Percentiles rank a stretch among this genome's conserved stretches.
phyloP scores from a whole-genome alignment of 2,888 invertebrate genomes.

The Pollenia labialis region DNA sequence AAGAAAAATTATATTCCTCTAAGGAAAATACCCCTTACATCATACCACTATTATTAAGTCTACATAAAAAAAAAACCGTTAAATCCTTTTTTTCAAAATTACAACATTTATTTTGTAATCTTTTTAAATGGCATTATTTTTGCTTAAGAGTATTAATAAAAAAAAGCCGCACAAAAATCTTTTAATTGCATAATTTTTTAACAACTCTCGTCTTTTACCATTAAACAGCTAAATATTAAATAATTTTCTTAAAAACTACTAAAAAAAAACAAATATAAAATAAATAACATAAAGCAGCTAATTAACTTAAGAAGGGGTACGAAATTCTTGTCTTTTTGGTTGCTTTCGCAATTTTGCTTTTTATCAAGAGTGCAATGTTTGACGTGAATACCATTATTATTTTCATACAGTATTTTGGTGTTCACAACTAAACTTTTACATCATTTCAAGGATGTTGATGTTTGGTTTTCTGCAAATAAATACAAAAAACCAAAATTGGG shows the following conservation, averaged over 20 bases:
- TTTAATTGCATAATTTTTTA: constrained; percentile 77
- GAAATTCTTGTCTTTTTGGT: too few relatives aligned
- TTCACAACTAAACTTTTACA: too few relatives aligned
- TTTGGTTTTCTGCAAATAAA: too few relatives aligned
- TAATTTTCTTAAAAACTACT: constrained; percentile 17
- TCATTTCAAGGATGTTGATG: too few relatives aligned
- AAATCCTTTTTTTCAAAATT: too few relatives aligned
- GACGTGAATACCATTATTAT: too few relatives aligned
- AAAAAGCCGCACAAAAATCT: constrained; percentile 69
- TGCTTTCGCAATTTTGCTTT: too few relatives aligned
- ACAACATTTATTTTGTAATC: constrained; percentile 25
- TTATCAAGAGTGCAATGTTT: too few relatives aligned
- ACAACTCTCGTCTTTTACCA: constrained; percentile 63
- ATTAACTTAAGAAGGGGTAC: constrained; percentile 77
- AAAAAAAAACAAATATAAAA: constrained; percentile 34
- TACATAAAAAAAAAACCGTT: not conserved
- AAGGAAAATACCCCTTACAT: too few relatives aligned
- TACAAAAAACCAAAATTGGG: too few relatives aligned
- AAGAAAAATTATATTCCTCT: too few relatives aligned
- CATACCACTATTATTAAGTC: not conserved
- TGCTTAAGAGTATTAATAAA: constrained; percentile 5
- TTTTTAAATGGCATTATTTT: constrained; percentile 14
- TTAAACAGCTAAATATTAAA: constrained; percentile 60
- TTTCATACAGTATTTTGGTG: too few relatives aligned
- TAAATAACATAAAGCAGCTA: constrained; percentile 77